Base-by-base conservation (phyloP, 2,797 vertebrate species). In the Vireo griseus region DNA sequence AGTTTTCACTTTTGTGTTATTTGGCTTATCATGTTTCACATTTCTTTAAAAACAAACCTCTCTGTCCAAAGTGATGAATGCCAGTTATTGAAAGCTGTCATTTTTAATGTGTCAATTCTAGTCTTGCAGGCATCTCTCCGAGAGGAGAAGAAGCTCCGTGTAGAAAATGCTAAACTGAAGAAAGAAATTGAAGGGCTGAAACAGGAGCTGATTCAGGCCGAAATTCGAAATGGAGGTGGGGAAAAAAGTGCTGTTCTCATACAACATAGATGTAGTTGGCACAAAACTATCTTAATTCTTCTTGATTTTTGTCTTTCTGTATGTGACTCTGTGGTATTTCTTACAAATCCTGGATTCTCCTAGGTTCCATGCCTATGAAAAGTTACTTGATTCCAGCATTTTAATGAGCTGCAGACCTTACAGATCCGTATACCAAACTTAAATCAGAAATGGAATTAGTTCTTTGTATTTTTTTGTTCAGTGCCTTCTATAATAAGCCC, bases 131-230 rank as follows among this genome's bases (percentile, higher is more conserved):
- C 99, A 96, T 99, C 98, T 61, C 97, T 99, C 57, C 98, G 98
- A 94, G 99, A 99, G 96, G 99, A 99, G 97, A 99, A 99, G 98
- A 99, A 99, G 90, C 98, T 99, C 85, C 98, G 99, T 97, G 98
- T 99, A 95, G 99, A 99, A 98, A 99, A 99, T 91, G 98, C 98
- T 87, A 99, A 99, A 95, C 90, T 99, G 95, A 99, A 99, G 97
- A 99, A 98, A 90, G 99, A 99, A 98, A 99, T 99, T 26, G 99
- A 99, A 91, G 98, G 97, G 19, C 96, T 99, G 81, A 99, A 99
- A 95, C 98, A 98, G 68, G 98, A 99, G 92, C 98, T 99, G 83
- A 98, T 99, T 93, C 98, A 99, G 88, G 99, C 98, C 88, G 99
- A 99, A 97, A 98, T 98, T 97, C 97, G 94, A 50, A 99, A 98